Base-by-base conservation (phyloP, 1,140 invertebrate species). In the Trachelipus rathkii region DNA sequence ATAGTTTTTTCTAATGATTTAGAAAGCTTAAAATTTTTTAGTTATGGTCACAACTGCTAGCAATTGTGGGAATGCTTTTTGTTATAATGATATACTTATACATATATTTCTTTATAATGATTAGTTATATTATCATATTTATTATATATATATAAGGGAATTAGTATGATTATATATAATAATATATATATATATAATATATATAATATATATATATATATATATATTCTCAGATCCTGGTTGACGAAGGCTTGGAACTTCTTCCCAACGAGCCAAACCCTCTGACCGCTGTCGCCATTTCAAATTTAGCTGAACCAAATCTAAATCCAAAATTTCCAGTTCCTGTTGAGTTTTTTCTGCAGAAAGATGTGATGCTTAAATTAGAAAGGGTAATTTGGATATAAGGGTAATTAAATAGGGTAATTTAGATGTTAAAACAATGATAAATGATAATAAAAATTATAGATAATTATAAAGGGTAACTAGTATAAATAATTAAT, bases 271-370 rank as follows among this genome's bases (percentile, higher is more conserved):
- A 15, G 3, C 11, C 50, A 13, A 60, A 60, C 8, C 50, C 50
- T 60, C 19, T 60, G 50, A 60, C 19, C 4, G 19, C 50, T 15
- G 50, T 60, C 50, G 50, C 50, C 11, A 60, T 60, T 60, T 60
- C 50, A 60, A 60, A 60, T 60, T 60, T 60, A 60, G 50, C 50
- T 60, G 50, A 60, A 60, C 50, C 50, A 2, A 60, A 60, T 19
- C 50, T 60, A 3, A 60, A 60, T 60, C 50, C 50, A 3, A 60
- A 60, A 4, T 60, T 15, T 19, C 50, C 50, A 4, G 50, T 60
- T 19, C 19, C 50, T 15, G 11, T 19, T 8, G 50, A 60, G 11
- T 60, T 60, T 19, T 60, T 60, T 8, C 50, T 60, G 11, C 50
- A 60, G 19, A 60, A 19, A 60, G 50, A 60, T 8, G 19, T 15